Base-by-base conservation (phyloP, 2,113 vertebrate genomes). In the Piprites chloris region DNA sequence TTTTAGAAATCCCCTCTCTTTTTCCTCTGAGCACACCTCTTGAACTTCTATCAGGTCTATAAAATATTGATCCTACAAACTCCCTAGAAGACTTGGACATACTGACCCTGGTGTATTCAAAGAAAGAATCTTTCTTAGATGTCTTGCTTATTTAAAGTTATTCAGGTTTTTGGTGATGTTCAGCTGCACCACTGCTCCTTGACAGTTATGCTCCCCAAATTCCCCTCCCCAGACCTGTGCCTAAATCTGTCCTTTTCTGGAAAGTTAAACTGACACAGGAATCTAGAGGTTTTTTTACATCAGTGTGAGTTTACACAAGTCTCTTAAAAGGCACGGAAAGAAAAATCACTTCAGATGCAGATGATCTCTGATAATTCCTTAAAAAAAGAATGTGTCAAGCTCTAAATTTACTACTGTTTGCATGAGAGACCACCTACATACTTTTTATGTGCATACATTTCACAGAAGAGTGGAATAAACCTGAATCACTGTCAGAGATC, bases 81-180 rank as follows among this genome's bases (percentile, higher is more conserved):
- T 91, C 18, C 15, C 6, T 14, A 11, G 23, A 7, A 58, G 22
- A 14, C 18, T 24, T 47, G 23, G 20, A 55, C 7, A 1, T 52
- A 27, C 5, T 28, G 14, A 42, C 6, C 14, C 9, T 59, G 39
- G 15, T 32, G 5, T 14, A 15, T 39, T 44, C 16, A 65, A 55
- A 78, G 19, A 28, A 33, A 4, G 2, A 74, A 66, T 16, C 6
- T 28, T 73, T 50, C 28, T 9, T 32, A 7, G 0, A 0, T 55
- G 81, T 81, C 10, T 18, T 33, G 4, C n/a, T 79, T 39, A 11
- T 82, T 78, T 82, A 27, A 47, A 42, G 4, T 22, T 72, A 18
- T 52, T 82, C 35, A 85, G 24, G 61, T 5, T 55, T 35, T 46
- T 75, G 32, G 7, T 37, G 18, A 23, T 5, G 22, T 42, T 58